These are phyloP conservation scores for Acleris laterana DNA, from an alignment of 2,888 invertebrate genomes.

Conservation along the genomic window DNA sequence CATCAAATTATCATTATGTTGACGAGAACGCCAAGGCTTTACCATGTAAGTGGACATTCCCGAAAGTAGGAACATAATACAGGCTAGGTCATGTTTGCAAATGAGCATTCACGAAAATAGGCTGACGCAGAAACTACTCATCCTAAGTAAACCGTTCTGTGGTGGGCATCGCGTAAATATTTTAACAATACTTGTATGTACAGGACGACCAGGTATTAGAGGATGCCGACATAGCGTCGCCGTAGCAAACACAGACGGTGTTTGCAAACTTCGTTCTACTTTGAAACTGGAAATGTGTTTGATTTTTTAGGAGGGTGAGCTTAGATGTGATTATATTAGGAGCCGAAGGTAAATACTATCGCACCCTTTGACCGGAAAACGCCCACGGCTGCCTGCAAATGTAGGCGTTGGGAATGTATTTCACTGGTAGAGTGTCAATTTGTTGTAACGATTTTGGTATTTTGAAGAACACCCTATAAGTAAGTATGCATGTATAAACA, in stretches of 20 bases:
- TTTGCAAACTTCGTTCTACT: constrained; percentile 25
- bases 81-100: constrained; percentile 45
- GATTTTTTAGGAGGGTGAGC: constrained; percentile 22
- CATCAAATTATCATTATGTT: constrained; percentile 3
- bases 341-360: constrained; percentile 15
- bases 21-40: background rate
- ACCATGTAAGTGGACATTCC: constrained; percentile 16
- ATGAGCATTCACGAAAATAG: constrained; percentile 47
- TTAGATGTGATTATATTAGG: constrained; percentile 18
- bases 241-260: constrained; percentile 39
- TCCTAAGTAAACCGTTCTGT: constrained; percentile 63
- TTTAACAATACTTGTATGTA: constrained; percentile 53
- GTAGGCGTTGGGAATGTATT: constrained; percentile 5
- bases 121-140: constrained; percentile 63
- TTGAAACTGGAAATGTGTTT: constrained; percentile 23
- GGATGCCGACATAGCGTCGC: constrained; percentile 40
- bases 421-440: background rate
- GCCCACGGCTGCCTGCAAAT: constrained; percentile 6
- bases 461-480: too few relatives aligned
- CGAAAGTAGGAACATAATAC: constrained; percentile 25
- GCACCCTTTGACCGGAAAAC: constrained; percentile 6
- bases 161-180: constrained; percentile 60
- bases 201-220: constrained; percentile 35
- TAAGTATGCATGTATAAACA: too few relatives aligned
- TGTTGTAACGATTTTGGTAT: too few relatives aligned